phyloP scores from a whole-genome alignment of 2,797 vertebrate genomes.

The Typhlichthys eigenmanni region DNA sequence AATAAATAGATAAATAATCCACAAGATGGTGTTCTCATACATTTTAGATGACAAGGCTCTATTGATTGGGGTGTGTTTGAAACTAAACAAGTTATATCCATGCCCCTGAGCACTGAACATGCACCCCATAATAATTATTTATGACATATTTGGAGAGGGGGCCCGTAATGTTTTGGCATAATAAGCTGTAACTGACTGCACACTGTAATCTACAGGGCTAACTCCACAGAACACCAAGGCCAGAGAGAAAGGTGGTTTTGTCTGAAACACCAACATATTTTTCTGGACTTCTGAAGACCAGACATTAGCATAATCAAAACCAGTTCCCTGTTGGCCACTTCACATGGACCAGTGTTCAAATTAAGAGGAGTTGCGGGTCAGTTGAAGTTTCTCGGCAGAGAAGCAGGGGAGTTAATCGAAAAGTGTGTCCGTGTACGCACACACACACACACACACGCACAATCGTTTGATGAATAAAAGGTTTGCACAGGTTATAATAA shows the following conservation, averaged over 20 bases:
- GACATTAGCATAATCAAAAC: slow-evolving; percentile 36
- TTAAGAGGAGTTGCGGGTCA: slow-evolving; percentile 17
- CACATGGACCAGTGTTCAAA: neutral
- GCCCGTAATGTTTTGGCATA: slow-evolving; percentile 70
- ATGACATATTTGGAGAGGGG: slow-evolving; percentile 73
- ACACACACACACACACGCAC: too few species aligned
- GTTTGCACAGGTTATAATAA: too few species aligned
- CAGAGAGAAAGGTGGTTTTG: slow-evolving; percentile 36
- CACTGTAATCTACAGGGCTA: slow-evolving; percentile 63
- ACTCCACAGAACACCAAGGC: slow-evolving; percentile 44
- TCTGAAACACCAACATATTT: slow-evolving; percentile 34
- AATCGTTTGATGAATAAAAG: too few species aligned
- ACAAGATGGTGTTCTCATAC: slow-evolving; percentile 76
- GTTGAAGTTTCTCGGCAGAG: slow-evolving; percentile 10
- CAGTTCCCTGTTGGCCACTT: neutral
- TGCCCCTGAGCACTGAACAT: slow-evolving; percentile 74
- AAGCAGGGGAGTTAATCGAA: slow-evolving; percentile 21
- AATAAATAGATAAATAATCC: slow-evolving; percentile 72
- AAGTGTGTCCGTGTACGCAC: slow-evolving; percentile 12
- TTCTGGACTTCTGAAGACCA: slow-evolving; percentile 11
- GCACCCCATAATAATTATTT: slow-evolving; percentile 76
- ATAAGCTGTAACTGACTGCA: slow-evolving; percentile 56
- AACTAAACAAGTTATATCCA: slow-evolving; percentile 83
- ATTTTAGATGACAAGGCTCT: slow-evolving; percentile 79
- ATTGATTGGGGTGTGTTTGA: slow-evolving; percentile 80